Base-by-base conservation (phyloP, 2,113 vertebrate genomes). In the Micronycteris hirsuta region DNA sequence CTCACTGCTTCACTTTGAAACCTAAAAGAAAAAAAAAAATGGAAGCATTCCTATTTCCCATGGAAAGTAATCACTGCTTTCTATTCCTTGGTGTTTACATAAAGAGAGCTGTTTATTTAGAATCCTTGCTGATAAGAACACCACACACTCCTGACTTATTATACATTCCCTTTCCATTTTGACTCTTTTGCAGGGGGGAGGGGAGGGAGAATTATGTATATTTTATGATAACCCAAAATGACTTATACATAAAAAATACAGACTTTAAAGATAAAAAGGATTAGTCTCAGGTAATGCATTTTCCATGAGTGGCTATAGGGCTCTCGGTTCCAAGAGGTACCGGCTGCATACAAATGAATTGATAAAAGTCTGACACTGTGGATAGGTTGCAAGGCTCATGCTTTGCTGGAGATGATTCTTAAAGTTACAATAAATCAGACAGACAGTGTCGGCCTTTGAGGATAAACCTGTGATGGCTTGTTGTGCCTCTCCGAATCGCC, bases 341-440 rank as follows among this genome's bases (percentile, higher is more conserved):
- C 38, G 95, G 97, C 98, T 99, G 99, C 98, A 99, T 99, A 99
- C 98, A 98, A 99, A 99, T 99, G 98, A 99, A 98, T 98, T 98
- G 98, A 98, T 99, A 99, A 99, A 99, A 99, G 99, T 99, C 98
- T 98, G 98, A 98, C 97, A 96, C 98, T 97, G 98, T 19, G 93
- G 98, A 98, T 98, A 98, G 98, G 98, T 98, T 98, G 98, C 98
- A 98, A 98, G 98, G 96, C 98, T 98, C 98, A 98, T 98, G 98
- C 98, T 99, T 98, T 99, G 98, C 98, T 99, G 98, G 98, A 98
- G 98, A 99, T 98, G 98, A 98, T 99, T 99, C 98, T 98, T 99
- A 98, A 99, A 99, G 99, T 99, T 99, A 99, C 99, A 99, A 99
- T 99, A 99, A 99, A 99, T 99, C 99, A 99, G 99, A 99, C 98